Conservation (phyloP, 2,888 invertebrate genomes). For the Odontomyia ornata region DNA sequence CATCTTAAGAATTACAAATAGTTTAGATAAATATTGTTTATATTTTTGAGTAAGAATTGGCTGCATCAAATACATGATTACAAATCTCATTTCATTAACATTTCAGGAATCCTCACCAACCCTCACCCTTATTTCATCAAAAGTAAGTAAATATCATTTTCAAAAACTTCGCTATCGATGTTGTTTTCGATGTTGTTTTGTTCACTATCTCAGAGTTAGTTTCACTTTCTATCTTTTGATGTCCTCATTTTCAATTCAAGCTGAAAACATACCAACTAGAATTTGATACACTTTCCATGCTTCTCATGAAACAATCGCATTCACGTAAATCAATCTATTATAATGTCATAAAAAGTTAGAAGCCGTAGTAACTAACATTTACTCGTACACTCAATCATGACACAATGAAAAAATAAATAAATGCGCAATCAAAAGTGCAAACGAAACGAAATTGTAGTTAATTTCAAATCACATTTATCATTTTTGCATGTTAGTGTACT, state of each 20-base stretch:
- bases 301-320: too few species aligned
- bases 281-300: too few species aligned
- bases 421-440: too few species aligned
- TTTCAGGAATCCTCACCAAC: conserved; percentile 82
- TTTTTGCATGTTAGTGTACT: conserved; percentile 20
- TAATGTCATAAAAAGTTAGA: too few species aligned
- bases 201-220: background rate
- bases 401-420: too few species aligned
- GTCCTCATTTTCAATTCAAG: background rate
- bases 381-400: too few species aligned
- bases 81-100: conserved; percentile 55
- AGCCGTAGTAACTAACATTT: too few species aligned
- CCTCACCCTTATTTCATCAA: conserved; percentile 80
- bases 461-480: conserved; percentile 40
- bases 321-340: too few species aligned
- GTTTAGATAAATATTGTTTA: background rate
- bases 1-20: too few species aligned
- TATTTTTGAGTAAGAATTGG: too few species aligned
- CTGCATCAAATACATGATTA: background rate
- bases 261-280: too few species aligned
- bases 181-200: conserved; percentile 2
- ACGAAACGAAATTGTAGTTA: background rate
- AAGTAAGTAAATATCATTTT: conserved; percentile 69
- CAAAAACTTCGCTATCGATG: conserved; percentile 15
- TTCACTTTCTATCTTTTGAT: background rate